Conservation (phyloP, 2,888 invertebrate genomes). For the Agrotis ipsilon region DNA sequence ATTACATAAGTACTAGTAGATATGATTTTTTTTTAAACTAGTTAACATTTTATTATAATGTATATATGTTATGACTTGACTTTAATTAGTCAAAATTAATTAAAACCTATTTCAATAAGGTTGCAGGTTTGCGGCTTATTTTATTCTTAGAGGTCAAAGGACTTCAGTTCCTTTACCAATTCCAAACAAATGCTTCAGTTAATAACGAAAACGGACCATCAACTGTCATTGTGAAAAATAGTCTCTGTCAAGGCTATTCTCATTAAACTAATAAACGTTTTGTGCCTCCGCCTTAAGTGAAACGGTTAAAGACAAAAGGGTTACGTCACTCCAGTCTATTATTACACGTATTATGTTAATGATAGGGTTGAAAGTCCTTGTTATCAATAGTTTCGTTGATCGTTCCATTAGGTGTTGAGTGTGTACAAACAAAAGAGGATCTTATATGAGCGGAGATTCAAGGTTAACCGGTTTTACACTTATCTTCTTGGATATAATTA, state of each 20-base stretch:
- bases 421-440: slow-evolving; percentile 60
- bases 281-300: slow-evolving; percentile 39
- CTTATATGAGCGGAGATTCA: slow-evolving; percentile 49
- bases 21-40: no score
- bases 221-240: slow-evolving; percentile 61
- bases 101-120: background rate
- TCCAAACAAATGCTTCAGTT: slow-evolving; percentile 31
- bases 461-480: slow-evolving; percentile 59
- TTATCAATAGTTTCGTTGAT: slow-evolving; percentile 46
- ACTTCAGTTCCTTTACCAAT: slow-evolving; percentile 18
- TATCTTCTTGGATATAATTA: slow-evolving; percentile 59
- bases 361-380: slow-evolving; percentile 39
- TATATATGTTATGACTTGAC: no score
- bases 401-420: slow-evolving; percentile 49
- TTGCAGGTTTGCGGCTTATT: background rate
- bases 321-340: slow-evolving; percentile 18
- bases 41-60: no score
- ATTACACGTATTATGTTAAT: slow-evolving; percentile 41
- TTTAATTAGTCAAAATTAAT: no score
- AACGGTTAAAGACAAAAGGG: slow-evolving; percentile 51
- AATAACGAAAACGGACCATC: slow-evolving; percentile 27
- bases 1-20: no score
- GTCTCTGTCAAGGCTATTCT: slow-evolving; percentile 56
- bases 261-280: slow-evolving; percentile 58
- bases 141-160: background rate